Evolutionary conservation across 2,888 invertebrate genomes (phyloP).

Genomic region (Hydrotaea diabolus): DNA sequence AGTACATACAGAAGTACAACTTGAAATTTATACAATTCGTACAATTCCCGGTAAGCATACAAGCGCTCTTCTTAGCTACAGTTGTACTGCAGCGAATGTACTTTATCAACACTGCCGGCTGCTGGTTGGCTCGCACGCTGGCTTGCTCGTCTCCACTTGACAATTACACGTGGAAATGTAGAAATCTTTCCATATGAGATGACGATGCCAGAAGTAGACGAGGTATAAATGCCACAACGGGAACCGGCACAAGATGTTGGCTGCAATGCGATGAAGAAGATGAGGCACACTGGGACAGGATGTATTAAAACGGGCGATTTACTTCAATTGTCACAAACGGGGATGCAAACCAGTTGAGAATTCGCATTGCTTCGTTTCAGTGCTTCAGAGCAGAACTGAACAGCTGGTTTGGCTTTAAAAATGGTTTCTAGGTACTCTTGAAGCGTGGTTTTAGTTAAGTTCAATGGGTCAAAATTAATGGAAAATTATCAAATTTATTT

Average conservation of each 20-base stretch:
- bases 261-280: not conserved
- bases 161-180: conserved; percentile 50
- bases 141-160: conserved; percentile 57
- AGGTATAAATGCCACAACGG: not conserved
- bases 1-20: conserved; percentile 6
- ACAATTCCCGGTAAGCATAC: conserved; percentile 23
- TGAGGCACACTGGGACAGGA: not conserved
- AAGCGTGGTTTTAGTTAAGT: too few species aligned
- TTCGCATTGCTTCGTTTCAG: too few species aligned
- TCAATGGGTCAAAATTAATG: too few species aligned
- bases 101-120: conserved; percentile 40
- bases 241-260: conserved; percentile 31
- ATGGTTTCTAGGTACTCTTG: too few species aligned
- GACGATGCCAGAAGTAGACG: not conserved
- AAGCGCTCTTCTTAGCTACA: conserved; percentile 34
- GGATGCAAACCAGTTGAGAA: too few species aligned
- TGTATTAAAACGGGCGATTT: not conserved
- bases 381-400: too few species aligned
- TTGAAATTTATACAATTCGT: conserved; percentile 43
- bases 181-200: conserved; percentile 20
- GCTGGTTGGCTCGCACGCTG: too few species aligned
- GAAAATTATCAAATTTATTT: too few species aligned
- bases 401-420: too few species aligned
- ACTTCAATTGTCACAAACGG: too few species aligned
- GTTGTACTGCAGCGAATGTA: conserved; percentile 7